Conservation (phyloP, 2,113 vertebrate species). For the Indri indri region DNA sequence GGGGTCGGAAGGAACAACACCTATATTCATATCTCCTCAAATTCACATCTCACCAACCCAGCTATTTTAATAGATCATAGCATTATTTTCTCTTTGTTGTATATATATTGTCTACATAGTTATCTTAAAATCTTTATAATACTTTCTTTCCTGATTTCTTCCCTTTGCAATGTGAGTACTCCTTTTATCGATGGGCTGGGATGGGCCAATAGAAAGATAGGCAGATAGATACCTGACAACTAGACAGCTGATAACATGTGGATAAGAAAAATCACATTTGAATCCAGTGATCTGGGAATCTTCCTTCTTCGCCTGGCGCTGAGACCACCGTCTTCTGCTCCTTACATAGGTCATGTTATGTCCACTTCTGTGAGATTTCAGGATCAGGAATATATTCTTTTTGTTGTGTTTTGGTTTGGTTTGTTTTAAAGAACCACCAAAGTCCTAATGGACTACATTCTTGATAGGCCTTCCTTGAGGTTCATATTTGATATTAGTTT, state of each 20-base stretch:
- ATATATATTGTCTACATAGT: too few species aligned
- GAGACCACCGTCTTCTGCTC: not conserved
- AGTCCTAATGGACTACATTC: not conserved
- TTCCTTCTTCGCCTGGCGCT: not conserved
- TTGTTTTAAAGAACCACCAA: too few species aligned
- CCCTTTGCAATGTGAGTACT: not conserved
- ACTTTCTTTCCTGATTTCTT: not conserved
- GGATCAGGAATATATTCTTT: not conserved
- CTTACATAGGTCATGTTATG: not conserved
- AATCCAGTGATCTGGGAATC: not conserved
- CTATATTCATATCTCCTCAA: not conserved
- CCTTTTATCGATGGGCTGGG: not conserved
- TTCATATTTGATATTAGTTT: not conserved
- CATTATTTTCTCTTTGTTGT: not conserved
- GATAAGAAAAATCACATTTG: not conserved
- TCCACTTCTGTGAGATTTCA: not conserved
- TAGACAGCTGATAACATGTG: rapidly evolving
- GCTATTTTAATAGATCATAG: not conserved
- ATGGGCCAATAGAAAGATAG: not conserved
- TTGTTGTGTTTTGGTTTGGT: too few species aligned
- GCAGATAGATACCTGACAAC: not conserved
- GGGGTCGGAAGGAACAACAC: not conserved
- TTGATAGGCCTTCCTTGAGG: not conserved
- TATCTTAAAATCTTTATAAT: not conserved
- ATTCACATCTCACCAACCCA: not conserved